These are phyloP conservation scores for Exocentrus adspersus DNA, from an alignment of 2,888 invertebrate genomes.

Conservation along the genomic window DNA sequence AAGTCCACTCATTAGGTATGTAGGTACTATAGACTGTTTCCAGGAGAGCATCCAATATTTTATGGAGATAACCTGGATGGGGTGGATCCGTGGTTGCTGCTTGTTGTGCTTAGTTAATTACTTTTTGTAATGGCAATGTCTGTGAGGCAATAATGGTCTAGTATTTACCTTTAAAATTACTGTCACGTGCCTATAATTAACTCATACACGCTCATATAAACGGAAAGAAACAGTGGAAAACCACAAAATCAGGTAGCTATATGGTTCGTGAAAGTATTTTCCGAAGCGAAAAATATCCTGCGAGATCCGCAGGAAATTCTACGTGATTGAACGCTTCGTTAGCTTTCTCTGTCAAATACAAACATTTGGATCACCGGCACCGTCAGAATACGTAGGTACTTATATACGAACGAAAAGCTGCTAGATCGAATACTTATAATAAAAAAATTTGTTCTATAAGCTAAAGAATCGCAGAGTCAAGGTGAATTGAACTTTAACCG, in stretches of 20 bases:
- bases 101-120: too few relatives aligned
- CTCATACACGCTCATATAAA: background rate
- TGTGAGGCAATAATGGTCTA: too few relatives aligned
- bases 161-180: background rate
- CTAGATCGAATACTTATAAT: conserved; percentile 7
- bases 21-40: too few relatives aligned
- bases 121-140: too few relatives aligned
- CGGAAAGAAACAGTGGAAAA: conserved; percentile 27
- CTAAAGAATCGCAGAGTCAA: background rate
- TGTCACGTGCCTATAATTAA: background rate
- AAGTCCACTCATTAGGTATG: too few relatives aligned
- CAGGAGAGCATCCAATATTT: too few relatives aligned
- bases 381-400: conserved; percentile 51
- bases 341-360: conserved; percentile 56
- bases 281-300: conserved; percentile 53
- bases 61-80: too few relatives aligned
- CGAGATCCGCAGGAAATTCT: conserved; percentile 52
- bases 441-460: background rate
- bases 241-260: conserved; percentile 45
- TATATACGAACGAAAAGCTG: background rate
- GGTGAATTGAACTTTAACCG: background rate
- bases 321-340: conserved; percentile 58
- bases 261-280: conserved; percentile 47
- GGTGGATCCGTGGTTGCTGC: too few relatives aligned
- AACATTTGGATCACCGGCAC: conserved; percentile 55